phyloP scores from a whole-genome alignment of 2,113 vertebrate species.

The Okapia johnstoni region DNA sequence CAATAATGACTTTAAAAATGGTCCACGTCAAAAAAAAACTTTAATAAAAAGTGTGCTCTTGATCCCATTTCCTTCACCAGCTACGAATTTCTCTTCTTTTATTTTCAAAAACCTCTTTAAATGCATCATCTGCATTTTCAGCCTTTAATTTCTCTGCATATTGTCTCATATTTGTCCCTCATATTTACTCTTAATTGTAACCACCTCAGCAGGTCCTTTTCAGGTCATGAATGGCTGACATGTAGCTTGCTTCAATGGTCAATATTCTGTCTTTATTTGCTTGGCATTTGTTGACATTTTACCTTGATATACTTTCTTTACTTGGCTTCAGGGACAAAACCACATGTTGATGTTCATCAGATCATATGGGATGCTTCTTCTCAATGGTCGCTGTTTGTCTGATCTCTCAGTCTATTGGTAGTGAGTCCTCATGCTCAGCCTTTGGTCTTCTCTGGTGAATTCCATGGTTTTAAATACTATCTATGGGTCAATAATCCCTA shows the following conservation, averaged over 20 bases:
- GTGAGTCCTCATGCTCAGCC: neutral
- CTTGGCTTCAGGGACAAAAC: neutral
- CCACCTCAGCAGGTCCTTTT: neutral
- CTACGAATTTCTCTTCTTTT: neutral
- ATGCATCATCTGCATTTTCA: neutral
- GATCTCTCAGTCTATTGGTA: neutral
- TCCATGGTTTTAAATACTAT: neutral
- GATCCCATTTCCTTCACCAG: neutral
- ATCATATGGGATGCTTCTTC: neutral
- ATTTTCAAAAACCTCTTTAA: neutral
- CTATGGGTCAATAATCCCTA: neutral
- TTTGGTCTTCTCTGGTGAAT: neutral
- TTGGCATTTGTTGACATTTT: neutral
- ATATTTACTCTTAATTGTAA: neutral
- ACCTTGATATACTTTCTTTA: neutral
- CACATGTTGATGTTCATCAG: neutral
- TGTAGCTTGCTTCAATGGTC: neutral
- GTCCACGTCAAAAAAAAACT: neutral
- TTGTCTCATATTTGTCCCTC: neutral
- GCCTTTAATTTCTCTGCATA: neutral
- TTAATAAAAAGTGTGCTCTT: neutral
- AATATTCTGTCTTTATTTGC: neutral
- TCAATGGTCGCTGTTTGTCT: neutral
- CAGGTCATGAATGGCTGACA: neutral
- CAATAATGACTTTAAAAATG: neutral